Evolutionary conservation across 2,797 vertebrate species (phyloP).

Genomic region (Mionectes olivaceus): DNA sequence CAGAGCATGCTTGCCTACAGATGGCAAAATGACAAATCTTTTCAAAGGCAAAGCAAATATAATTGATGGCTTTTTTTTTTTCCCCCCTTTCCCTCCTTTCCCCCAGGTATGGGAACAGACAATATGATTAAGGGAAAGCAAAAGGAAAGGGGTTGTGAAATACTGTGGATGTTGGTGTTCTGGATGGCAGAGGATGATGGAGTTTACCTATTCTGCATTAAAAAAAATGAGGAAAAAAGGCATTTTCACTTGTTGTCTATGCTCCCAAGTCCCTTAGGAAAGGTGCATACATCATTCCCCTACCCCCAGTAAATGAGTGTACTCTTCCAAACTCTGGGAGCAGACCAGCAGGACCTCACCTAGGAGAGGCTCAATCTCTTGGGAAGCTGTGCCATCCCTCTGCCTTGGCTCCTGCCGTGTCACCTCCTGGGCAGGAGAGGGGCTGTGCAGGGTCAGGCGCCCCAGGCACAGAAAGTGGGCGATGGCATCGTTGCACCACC

Average conservation of each 20-base stretch:
- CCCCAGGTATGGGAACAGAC: slow-evolving; percentile 82
- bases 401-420: background rate
- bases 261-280: background rate
- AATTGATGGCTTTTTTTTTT: slow-evolving; percentile 74
- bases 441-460: background rate
- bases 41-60: slow-evolving; percentile 84
- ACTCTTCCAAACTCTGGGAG: background rate
- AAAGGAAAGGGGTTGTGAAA: slow-evolving; percentile 69
- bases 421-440: background rate
- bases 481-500: fast-evolving
- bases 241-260: fast-evolving
- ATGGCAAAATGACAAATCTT: slow-evolving; percentile 89
- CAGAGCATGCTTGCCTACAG: slow-evolving; percentile 86
- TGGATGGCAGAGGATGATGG: slow-evolving; percentile 72
- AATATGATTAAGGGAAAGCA: slow-evolving; percentile 81
- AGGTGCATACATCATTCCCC: fast-evolving
- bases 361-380: background rate
- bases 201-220: slow-evolving; percentile 37
- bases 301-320: fast-evolving
- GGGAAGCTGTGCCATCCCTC: background rate
- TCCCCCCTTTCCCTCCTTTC: background rate
- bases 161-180: slow-evolving; percentile 42
- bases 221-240: background rate
- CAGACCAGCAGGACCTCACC: fast-evolving
- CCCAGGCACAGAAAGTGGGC: background rate